Evolutionary conservation across 2,113 vertebrate species (phyloP), one percentile per base, ranked within the genome.

Genomic region (Psittacus erithacus): DNA sequence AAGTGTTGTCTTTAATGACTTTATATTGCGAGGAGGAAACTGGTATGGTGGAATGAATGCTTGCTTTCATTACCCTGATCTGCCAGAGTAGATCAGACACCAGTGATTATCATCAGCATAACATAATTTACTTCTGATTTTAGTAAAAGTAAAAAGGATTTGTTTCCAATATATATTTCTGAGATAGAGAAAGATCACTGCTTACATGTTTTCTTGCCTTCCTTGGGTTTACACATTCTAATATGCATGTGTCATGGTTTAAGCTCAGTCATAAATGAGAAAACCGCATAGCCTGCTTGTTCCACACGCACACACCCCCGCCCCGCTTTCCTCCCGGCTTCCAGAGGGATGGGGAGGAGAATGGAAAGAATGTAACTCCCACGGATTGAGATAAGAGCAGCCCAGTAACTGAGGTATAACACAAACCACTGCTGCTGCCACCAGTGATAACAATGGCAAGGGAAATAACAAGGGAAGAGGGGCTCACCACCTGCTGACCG

Each of bases 71-170:
- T 91, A 63, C 74, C 60, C 73, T 78, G 31, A 15, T 75, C 78
- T 91, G 68, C 89, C 82, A 80, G 77, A 33, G 59, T 67, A 68
- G 85, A 69, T 87, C 88, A 81, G 79, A 78, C 91, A 92, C 35
- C 50, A 71, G 53, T 79, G 49, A 44, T 96, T 64, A 64, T 57
- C 71, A 67, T 77, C 67, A 38, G 52, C 39, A 29, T 39, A n/a
- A 75, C 67, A 60, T 64, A 29, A 81, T 93, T 90, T 63, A 62
- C 47, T 86, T 93, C 67, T 55, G 29, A 23, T 89, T 93, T 82
- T 16, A 24, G 52, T 68, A 29, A 17, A 33, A 96, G 53, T 57
- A 75, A 86, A 41, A 64, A 23, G 3, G 33, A 10, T 10, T 93
- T 75, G 39, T 75, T 93, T 92, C 68, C 33, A 62, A 2, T 31